Evolutionary conservation across 2,888 invertebrate genomes (phyloP).

Genomic region (Noctua comes): DNA sequence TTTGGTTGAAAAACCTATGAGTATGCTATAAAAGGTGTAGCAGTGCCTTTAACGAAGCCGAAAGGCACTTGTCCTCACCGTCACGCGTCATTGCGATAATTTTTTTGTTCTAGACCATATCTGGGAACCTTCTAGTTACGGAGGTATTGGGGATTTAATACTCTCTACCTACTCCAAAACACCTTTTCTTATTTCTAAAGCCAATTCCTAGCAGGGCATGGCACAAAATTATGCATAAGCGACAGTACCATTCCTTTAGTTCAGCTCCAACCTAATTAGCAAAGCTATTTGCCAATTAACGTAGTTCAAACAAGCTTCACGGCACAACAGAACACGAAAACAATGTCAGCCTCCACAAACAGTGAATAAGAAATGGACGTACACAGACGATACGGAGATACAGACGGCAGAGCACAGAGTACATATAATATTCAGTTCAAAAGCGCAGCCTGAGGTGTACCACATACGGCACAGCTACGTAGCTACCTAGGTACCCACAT

Average conservation of each 20-base stretch:
- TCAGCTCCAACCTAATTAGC: slow-evolving; percentile 51
- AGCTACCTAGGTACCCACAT: slow-evolving; percentile 12
- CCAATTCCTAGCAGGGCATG: background rate
- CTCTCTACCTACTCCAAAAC: background rate
- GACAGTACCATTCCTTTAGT: slow-evolving; percentile 20
- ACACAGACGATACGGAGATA: slow-evolving; percentile 53
- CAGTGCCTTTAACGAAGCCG: too few relatives aligned
- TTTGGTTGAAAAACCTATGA: background rate
- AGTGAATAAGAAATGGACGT: slow-evolving; percentile 64
- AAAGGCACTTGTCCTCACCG: too few relatives aligned
- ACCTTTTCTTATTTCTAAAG: background rate
- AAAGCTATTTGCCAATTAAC: slow-evolving; percentile 60
- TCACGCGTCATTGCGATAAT: too few relatives aligned
- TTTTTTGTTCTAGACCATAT: too few relatives aligned
- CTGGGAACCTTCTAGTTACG: too few relatives aligned
- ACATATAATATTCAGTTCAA: slow-evolving; percentile 72
- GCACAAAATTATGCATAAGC: slow-evolving; percentile 21
- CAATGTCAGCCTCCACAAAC: slow-evolving; percentile 63
- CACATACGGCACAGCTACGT: slow-evolving; percentile 51
- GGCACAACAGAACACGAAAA: slow-evolving; percentile 49
- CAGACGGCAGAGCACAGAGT: slow-evolving; percentile 38
- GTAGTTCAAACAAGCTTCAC: slow-evolving; percentile 34
- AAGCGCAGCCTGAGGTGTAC: slow-evolving; percentile 66
- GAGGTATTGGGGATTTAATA: background rate
- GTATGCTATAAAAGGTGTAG: too few relatives aligned